Evolutionary conservation across 2,113 vertebrate species (phyloP).

Genomic region (Cololabis saira): DNA sequence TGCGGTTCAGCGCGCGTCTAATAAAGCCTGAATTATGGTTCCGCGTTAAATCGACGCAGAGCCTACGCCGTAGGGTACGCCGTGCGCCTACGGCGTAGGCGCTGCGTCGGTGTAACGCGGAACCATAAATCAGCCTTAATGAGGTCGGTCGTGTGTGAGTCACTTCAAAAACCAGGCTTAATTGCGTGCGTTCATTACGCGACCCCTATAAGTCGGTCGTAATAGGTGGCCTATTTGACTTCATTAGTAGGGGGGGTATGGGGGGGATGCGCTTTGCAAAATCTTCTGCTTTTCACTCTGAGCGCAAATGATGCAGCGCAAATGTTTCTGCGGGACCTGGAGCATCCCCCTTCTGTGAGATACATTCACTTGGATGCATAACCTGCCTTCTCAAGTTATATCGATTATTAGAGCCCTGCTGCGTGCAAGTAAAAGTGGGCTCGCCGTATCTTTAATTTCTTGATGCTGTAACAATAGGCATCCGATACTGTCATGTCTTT

Average conservation of each 20-base stretch:
- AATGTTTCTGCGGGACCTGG: constrained; percentile 42
- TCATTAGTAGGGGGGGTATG: constrained; percentile 22
- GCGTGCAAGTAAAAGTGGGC: constrained; percentile 60
- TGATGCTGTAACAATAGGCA: constrained; percentile 29
- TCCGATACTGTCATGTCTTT: constrained; percentile 52
- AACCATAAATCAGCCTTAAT: too few species aligned
- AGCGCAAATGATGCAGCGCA: constrained; percentile 19
- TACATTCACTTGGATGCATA: constrained; percentile 73
- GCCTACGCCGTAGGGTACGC: too few species aligned
- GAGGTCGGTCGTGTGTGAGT: constrained; percentile 59
- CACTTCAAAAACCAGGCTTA: constrained; percentile 57
- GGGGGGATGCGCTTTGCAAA: constrained; percentile 24
- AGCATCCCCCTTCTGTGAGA: constrained; percentile 57
- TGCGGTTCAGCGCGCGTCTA: constrained; percentile 63
- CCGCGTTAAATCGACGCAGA: too few species aligned
- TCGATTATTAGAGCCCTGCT: constrained; percentile 62
- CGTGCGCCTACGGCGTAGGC: too few species aligned
- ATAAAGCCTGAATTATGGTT: too few species aligned
- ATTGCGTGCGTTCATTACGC: constrained; percentile 68
- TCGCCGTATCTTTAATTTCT: constrained; percentile 41
- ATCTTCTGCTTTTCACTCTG: background rate
- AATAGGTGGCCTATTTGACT: constrained; percentile 54
- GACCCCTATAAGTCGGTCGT: constrained; percentile 50
- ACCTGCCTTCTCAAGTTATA: constrained; percentile 57
- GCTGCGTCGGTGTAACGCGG: too few species aligned